Percentiles rank a stretch among this genome's conserved stretches.
These are phyloP conservation scores for Odontesthes bonariensis DNA, from an alignment of 2,113 vertebrate genomes.

Conservation along the genomic window DNA sequence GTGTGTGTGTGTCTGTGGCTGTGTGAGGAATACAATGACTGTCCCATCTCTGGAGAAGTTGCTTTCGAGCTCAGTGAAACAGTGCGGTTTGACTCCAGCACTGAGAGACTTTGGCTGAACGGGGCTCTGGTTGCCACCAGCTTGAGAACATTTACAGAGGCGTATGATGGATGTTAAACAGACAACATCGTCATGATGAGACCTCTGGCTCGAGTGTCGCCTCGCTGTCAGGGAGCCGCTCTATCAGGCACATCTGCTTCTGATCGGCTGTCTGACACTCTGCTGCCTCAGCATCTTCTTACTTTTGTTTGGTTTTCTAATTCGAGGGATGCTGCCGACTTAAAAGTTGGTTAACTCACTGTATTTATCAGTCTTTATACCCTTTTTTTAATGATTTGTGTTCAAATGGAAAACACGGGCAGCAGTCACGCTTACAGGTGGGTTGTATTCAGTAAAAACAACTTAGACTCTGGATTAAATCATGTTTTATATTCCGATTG, in stretches of 20 bases:
- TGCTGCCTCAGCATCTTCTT: constrained; percentile 63
- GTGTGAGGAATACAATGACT: constrained; percentile 31
- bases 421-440: too few species aligned
- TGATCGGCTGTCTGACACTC: constrained; percentile 53
- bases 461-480: too few species aligned
- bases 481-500: too few species aligned
- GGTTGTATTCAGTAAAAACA: too few species aligned
- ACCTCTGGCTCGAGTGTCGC: constrained; percentile 42
- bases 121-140: constrained; percentile 41
- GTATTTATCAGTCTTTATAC: not conserved
- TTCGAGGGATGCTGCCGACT: constrained; percentile 60
- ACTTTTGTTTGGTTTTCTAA: constrained; percentile 65
- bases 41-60: constrained; percentile 34
- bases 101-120: constrained; percentile 12
- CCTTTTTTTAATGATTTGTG: not conserved
- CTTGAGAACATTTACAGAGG: constrained; percentile 53
- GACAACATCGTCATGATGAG: constrained; percentile 36
- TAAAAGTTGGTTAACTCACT: constrained; percentile 47
- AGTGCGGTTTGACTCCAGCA: constrained; percentile 38
- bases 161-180: constrained; percentile 67
- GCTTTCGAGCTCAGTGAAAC: constrained; percentile 27
- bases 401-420: too few species aligned
- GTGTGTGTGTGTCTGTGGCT: not conserved
- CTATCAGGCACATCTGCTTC: constrained; percentile 65
- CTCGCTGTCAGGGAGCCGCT: constrained; percentile 15